Evolutionary conservation across 1,140 invertebrate species (phyloP).

Genomic region (Copidosoma floridanum): DNA sequence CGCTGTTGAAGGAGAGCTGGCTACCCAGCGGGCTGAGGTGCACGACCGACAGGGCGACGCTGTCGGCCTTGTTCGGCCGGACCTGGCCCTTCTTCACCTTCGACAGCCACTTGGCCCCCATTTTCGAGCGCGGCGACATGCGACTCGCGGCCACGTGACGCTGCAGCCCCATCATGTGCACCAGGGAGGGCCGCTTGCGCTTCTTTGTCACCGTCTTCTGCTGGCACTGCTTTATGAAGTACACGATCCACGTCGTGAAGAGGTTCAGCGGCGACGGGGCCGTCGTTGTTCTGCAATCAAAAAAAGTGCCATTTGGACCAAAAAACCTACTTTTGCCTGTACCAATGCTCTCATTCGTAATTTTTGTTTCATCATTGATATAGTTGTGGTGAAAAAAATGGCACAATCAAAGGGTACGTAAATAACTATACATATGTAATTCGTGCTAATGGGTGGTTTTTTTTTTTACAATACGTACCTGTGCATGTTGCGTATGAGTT

Average conservation of each 20-base stretch:
- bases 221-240: conserved; percentile 79
- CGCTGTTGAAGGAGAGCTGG: conserved; percentile 74
- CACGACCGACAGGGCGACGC: conserved; percentile 70
- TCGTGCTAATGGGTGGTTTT: too few relatives aligned
- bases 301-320: background rate
- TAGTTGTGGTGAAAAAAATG: too few relatives aligned
- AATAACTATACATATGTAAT: too few relatives aligned
- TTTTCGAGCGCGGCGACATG: conserved; percentile 77
- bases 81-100: conserved; percentile 78
- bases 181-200: conserved; percentile 76
- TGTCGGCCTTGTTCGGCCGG: conserved; percentile 68
- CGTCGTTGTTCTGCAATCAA: conserved; percentile 76
- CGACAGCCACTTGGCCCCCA: conserved; percentile 81
- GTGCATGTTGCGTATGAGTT: conserved; percentile 98
- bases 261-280: conserved; percentile 97
- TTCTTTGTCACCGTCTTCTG: conserved; percentile 66
- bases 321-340: too few relatives aligned
- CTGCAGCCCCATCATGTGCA: conserved; percentile 79
- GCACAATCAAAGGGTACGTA: too few relatives aligned
- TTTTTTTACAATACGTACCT: too few relatives aligned
- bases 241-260: conserved; percentile 90
- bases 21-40: conserved; percentile 78
- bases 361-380: too few relatives aligned
- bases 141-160: conserved; percentile 66
- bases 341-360: too few relatives aligned